Evolutionary conservation across 2,888 invertebrate genomes (phyloP).

Genomic region (Dynastes maya): DNA sequence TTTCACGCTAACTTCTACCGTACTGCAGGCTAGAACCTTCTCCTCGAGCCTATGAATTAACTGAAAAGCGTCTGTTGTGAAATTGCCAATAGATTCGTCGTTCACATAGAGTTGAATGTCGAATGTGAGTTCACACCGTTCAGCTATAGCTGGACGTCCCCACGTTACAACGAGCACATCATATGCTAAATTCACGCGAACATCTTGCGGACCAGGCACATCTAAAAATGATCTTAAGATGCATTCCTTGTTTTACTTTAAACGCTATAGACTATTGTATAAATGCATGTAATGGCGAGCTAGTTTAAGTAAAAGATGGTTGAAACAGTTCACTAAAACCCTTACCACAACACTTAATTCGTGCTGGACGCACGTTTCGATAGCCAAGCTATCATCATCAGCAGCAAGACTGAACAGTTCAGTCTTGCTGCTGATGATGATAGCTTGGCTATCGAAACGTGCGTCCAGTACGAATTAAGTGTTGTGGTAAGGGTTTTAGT

Average conservation of each 20-base stretch:
- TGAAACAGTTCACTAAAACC: too few relatives aligned
- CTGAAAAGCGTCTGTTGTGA: background rate
- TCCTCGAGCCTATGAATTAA: background rate
- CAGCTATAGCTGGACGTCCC: background rate
- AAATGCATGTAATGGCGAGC: background rate
- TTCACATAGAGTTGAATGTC: background rate
- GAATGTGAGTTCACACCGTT: background rate
- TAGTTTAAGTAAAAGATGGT: too few relatives aligned
- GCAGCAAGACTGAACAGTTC: too few relatives aligned
- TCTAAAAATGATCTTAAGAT: too few relatives aligned
- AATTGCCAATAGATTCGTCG: background rate
- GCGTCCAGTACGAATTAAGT: too few relatives aligned
- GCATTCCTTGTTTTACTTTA: background rate
- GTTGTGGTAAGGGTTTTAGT: too few relatives aligned
- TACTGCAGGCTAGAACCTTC: background rate
- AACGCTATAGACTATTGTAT: background rate
- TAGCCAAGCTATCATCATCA: too few relatives aligned
- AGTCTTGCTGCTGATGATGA: too few relatives aligned
- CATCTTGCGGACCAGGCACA: background rate
- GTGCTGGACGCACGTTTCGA: too few relatives aligned
- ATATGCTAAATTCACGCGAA: background rate
- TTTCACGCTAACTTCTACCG: background rate
- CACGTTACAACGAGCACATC: slow-evolving; percentile 3
- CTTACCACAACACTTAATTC: too few relatives aligned
- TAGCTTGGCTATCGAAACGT: too few relatives aligned